Percentiles rank a stretch among this genome's conserved stretches.
Conservation (phyloP, 2,797 vertebrate genomes). For the Trichosurus vulpecula region DNA sequence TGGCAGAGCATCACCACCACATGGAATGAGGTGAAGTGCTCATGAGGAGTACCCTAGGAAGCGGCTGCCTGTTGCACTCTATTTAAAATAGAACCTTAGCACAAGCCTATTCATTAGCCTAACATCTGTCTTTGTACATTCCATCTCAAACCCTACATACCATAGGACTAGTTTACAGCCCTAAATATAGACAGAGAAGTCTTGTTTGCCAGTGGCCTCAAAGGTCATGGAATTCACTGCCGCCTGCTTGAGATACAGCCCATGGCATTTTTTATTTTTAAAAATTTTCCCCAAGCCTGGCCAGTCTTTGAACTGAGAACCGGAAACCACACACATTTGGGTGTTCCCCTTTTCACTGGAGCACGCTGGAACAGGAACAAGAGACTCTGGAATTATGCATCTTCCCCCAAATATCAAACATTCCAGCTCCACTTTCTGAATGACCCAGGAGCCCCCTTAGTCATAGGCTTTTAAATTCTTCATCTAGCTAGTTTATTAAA, state of each 20-base stretch:
- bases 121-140: conserved; percentile 47
- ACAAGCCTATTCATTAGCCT: conserved; percentile 36
- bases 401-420: background rate
- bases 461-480: background rate
- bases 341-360: conserved; percentile 9
- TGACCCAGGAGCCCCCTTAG: background rate
- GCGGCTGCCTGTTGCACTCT: conserved; percentile 28
- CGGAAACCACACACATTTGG: background rate
- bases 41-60: conserved; percentile 39
- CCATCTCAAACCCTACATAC: conserved; percentile 45
- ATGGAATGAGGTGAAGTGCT: conserved; percentile 32
- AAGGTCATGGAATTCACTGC: conserved; percentile 1
- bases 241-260: conserved; percentile 8
- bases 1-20: background rate
- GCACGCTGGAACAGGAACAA: conserved; percentile 21
- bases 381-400: background rate
- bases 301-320: background rate
- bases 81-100: conserved; percentile 43
- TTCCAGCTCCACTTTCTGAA: background rate
- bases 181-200: conserved; percentile 59
- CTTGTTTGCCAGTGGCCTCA: conserved; percentile 34
- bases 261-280: background rate
- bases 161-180: conserved; percentile 42
- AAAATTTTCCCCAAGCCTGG: background rate
- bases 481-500: background rate